Base-by-base conservation (phyloP, 2,888 invertebrate species). In the Microctonus brassicae region DNA sequence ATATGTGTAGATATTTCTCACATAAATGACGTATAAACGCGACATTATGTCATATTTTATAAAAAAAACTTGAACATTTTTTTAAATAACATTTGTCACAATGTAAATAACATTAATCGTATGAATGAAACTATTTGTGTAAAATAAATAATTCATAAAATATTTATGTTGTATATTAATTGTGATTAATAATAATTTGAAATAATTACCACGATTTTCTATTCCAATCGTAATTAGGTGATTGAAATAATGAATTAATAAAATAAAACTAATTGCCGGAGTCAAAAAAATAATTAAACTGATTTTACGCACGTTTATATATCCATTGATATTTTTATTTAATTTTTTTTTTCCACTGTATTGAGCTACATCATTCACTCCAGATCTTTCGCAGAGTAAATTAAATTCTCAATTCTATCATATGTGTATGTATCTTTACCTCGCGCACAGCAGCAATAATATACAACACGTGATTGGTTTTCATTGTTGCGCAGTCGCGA, bases 391-490 rank as follows among this genome's bases (percentile, higher is more conserved):
- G n/a, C 26, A 11, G 13, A 34, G 33, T 33, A 58, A n/a, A 34
- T 33, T 17, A n/a, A 10, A 34, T 29, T 58, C 33, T 33, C 47
- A 20, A 47, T 47, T 47, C 47, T 7, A 17, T 74, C 34, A 69
- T 73, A 52, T 61, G 67, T 53, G 39, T 61, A 64, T 65, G 29
- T 42, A 53, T n/a, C n/a, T n/a, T n/a, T 52, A 57, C 74, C 53
- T 72, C 72, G 69, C 73, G 78, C 73, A 17, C 2, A 17, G 17
- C 17, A 70, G 76, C 75, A 53, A 76, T 74, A 70, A 53, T 73
- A n/a, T n/a, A n/a, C n/a, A n/a, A 75, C 79, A 79, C 78, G 76
- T 80, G 81, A 82, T 78, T 75, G 72, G 69, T 75, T 77, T 76
- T 74, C 33, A 53, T 61, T 58, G 20, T 53, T 61, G 78, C 83